Conservation (phyloP, 2,113 vertebrate species). For the Baryphthengus martii region DNA sequence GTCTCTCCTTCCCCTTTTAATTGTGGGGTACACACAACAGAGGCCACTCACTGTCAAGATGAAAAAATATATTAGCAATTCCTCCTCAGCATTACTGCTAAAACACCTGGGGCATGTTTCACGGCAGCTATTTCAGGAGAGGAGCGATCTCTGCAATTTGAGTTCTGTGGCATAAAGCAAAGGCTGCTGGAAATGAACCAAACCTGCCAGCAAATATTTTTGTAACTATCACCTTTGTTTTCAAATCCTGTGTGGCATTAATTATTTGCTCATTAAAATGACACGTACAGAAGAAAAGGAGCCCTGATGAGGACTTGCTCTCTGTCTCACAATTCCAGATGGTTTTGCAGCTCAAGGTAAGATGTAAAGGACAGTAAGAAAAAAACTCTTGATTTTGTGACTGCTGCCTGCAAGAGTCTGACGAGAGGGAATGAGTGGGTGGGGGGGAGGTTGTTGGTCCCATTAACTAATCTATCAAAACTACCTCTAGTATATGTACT, state of each 20-base stretch:
- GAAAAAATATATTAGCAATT: not conserved
- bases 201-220: not conserved
- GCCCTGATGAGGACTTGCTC: not conserved
- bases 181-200: not conserved
- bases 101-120: not conserved
- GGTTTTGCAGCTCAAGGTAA: not conserved
- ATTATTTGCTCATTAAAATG: not conserved
- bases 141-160: not conserved
- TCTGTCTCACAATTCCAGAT: not conserved
- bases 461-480: slow-evolving; percentile 10
- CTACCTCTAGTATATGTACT: not conserved
- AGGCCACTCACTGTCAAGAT: not conserved
- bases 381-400: not conserved
- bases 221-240: not conserved
- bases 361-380: not conserved
- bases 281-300: not conserved
- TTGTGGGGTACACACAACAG: not conserved
- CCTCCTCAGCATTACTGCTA: not conserved
- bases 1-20: not conserved
- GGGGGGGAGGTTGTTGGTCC: not conserved
- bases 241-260: not conserved
- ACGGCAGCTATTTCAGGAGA: not conserved
- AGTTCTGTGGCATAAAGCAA: not conserved
- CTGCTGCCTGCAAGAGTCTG: not conserved
- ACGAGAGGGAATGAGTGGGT: not conserved